These are phyloP conservation scores for Pseudorhombus dupliciocellatus DNA, from an alignment of 2,113 vertebrate species.

Conservation along the genomic window DNA sequence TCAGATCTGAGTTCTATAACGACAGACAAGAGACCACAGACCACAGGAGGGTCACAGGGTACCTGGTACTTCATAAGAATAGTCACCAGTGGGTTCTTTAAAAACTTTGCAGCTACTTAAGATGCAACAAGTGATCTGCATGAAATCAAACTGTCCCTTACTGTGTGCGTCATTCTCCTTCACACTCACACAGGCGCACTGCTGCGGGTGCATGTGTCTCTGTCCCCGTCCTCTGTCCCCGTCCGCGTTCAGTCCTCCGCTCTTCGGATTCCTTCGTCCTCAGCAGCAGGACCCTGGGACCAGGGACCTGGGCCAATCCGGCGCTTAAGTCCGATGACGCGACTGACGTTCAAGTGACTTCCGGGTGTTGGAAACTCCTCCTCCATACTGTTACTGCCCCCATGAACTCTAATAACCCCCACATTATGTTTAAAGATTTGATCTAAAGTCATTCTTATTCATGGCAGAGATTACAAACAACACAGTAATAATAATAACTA, in stretches of 20 bases:
- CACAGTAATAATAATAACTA: too few relatives aligned
- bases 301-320: too few relatives aligned
- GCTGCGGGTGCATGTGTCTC: not conserved
- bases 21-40: not conserved
- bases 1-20: too few relatives aligned
- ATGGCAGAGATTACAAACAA: too few relatives aligned
- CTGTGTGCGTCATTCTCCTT: slow-evolving; percentile 46
- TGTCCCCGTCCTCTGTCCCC: slow-evolving; percentile 10
- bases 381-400: not conserved
- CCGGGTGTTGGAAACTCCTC: slow-evolving; percentile 71
- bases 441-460: too few relatives aligned
- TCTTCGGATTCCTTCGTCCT: not conserved
- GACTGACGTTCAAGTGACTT: too few relatives aligned
- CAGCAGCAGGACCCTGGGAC: too few relatives aligned
- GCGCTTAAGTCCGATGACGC: too few relatives aligned
- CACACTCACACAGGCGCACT: too few relatives aligned
- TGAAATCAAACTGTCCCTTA: slow-evolving; percentile 30
- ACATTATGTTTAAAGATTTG: too few relatives aligned
- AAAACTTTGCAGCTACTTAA: not conserved
- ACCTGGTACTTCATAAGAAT: not conserved
- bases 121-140: not conserved
- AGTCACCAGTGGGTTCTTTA: not conserved
- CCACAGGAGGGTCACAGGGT: not conserved
- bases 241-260: not conserved
- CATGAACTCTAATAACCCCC: slow-evolving; percentile 39